phyloP scores from a whole-genome alignment of 2,113 vertebrate genomes.

The Symphodus melops region DNA sequence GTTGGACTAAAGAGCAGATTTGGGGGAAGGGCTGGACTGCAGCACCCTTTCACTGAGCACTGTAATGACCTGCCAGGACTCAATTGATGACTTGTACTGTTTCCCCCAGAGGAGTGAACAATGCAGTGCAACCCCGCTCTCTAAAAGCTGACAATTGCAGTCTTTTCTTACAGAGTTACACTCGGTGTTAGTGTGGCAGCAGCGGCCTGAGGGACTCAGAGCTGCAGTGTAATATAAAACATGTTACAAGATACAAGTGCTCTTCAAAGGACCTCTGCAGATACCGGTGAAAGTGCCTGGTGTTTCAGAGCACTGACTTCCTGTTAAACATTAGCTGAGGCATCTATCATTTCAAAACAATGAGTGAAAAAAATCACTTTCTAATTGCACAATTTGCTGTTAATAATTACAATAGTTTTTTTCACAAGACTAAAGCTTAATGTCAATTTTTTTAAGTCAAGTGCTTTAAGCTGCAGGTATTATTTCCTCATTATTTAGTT shows the following conservation, averaged over 20 bases:
- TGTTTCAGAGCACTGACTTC: neutral
- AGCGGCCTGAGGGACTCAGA: neutral
- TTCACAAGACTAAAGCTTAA: no score
- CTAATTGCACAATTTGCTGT: no score
- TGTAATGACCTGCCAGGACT: constrained; percentile 32
- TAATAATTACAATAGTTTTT: no score
- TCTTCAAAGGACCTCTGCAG: constrained; percentile 2
- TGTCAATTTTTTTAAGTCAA: no score
- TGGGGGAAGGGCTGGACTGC: neutral
- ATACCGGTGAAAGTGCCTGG: neutral
- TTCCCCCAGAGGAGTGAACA: neutral
- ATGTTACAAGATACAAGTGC: neutral
- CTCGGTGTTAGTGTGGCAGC: neutral
- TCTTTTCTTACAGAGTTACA: constrained; percentile 3
- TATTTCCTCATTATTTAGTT: no score
- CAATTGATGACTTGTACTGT: constrained; percentile 13
- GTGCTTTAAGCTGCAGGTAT: no score
- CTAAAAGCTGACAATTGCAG: constrained; percentile 34
- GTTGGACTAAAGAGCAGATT: constrained; percentile 9
- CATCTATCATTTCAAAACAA: neutral
- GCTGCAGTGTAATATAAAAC: constrained; percentile 9
- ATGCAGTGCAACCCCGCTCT: constrained; percentile 12
- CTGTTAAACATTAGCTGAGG: neutral
- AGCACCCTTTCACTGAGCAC: neutral
- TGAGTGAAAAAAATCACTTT: no score